phyloP scores from a whole-genome alignment of 1,140 invertebrate species.

The Drosophila lacertosa region DNA sequence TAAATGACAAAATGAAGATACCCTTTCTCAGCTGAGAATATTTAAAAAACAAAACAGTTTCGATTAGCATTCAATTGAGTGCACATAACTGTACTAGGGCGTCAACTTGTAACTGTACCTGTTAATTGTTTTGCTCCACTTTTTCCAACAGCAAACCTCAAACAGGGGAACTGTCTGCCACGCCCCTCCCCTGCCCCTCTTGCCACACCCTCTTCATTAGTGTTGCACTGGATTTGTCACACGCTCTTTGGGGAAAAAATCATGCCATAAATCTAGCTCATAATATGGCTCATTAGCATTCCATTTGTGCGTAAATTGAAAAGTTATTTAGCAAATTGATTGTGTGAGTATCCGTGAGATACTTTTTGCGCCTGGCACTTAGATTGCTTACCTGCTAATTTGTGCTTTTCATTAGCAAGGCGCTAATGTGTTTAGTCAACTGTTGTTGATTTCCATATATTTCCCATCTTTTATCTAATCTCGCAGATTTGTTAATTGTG shows the following conservation, averaged over 20 bases:
- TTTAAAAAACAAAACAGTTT: conserved; percentile 29
- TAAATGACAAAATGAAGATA: neutral
- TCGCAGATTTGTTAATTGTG: conserved; percentile 31
- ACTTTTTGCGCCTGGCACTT: conserved; percentile 32
- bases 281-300: conserved; percentile 44
- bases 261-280: conserved; percentile 16
- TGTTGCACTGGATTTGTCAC: conserved; percentile 31
- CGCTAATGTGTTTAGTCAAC: conserved; percentile 58
- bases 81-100: conserved; percentile 69
- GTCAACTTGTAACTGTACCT: conserved; percentile 50
- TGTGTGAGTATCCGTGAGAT: conserved; percentile 28
- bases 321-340: conserved; percentile 40
- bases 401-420: conserved; percentile 62
- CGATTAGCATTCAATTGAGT: conserved; percentile 76
- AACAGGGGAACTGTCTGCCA: neutral
- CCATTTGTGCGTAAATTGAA: conserved; percentile 49
- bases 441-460: conserved; percentile 20
- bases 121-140: conserved; percentile 73
- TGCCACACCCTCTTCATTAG: conserved; percentile 46
- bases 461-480: conserved; percentile 2
- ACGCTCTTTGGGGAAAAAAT: conserved; percentile 7
- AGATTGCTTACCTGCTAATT: conserved; percentile 17
- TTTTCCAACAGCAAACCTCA: neutral
- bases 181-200: neutral
- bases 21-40: neutral